Evolutionary conservation across 2,113 vertebrate genomes (phyloP).

Genomic region (Hippocampus zosterae): DNA sequence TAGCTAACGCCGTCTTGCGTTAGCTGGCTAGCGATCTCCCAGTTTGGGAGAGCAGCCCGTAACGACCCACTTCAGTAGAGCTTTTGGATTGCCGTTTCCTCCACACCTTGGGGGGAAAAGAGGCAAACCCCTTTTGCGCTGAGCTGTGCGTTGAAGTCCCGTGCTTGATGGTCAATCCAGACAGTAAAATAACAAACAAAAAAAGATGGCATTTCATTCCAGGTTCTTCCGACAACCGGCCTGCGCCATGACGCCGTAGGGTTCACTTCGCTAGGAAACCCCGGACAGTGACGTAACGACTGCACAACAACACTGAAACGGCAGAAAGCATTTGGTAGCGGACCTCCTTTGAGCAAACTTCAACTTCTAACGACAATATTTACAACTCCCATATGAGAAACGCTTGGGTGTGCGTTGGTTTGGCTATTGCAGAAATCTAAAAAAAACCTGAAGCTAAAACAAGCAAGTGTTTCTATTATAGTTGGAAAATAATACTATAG

Average conservation of each 20-base stretch:
- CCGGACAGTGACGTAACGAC: conserved; percentile 74
- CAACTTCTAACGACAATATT: too few species aligned
- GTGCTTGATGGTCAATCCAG: conserved; percentile 33
- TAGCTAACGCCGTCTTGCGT: conserved; percentile 45
- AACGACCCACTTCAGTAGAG: conserved; percentile 33
- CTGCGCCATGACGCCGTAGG: conserved; percentile 77
- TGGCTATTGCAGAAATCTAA: too few species aligned
- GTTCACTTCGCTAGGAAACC: conserved; percentile 74
- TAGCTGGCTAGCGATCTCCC: conserved; percentile 63
- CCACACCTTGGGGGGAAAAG: conserved; percentile 16
- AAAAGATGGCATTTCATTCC: conserved; percentile 66
- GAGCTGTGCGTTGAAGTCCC: conserved; percentile 18
- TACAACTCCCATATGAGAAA: too few species aligned
- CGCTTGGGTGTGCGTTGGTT: too few species aligned
- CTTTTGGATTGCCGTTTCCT: conserved; percentile 19
- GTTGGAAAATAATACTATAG: too few species aligned
- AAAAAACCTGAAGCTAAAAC: too few species aligned
- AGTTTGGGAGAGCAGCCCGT: conserved; percentile 57
- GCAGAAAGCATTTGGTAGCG: conserved; percentile 28
- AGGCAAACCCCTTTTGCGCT: conserved; percentile 20
- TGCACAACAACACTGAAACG: conserved; percentile 12
- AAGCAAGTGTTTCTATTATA: too few species aligned
- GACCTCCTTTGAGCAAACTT: not conserved
- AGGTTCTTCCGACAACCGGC: conserved; percentile 70
- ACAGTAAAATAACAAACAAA: conserved; percentile 6